Evolutionary conservation across 2,797 vertebrate species (phyloP).

Genomic region (Acropternis orthonyx): DNA sequence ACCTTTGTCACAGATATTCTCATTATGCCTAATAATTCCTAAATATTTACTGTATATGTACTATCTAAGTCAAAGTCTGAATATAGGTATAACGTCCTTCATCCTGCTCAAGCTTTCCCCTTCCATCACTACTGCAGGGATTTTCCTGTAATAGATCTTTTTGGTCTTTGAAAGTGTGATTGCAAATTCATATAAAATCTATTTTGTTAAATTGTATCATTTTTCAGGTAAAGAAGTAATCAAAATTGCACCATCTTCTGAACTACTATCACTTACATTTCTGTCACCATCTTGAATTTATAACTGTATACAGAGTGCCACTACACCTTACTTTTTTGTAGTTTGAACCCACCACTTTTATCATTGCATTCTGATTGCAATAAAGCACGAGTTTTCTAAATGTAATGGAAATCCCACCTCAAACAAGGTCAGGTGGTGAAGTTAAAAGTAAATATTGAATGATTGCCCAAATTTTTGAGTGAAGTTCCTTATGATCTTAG

Average conservation of each 20-base stretch:
- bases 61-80: neutral
- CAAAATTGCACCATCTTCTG: neutral
- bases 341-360: neutral
- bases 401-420: neutral
- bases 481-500: neutral
- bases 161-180: neutral
- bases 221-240: neutral
- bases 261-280: neutral
- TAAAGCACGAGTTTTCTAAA: neutral
- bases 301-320: neutral
- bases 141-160: neutral
- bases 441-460: neutral
- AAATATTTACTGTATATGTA: neutral
- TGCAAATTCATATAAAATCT: neutral
- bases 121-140: neutral
- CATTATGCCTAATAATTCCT: neutral
- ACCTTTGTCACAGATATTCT: neutral
- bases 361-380: neutral
- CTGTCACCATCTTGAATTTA: neutral
- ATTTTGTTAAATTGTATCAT: neutral
- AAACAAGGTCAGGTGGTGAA: neutral
- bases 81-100: neutral
- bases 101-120: neutral
- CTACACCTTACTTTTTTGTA: neutral
- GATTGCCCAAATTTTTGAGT: neutral